Percentiles rank a stretch among this genome's conserved stretches.
Evolutionary conservation across 2,888 invertebrate species (phyloP).

Genomic region (Eudemis profundana): DNA sequence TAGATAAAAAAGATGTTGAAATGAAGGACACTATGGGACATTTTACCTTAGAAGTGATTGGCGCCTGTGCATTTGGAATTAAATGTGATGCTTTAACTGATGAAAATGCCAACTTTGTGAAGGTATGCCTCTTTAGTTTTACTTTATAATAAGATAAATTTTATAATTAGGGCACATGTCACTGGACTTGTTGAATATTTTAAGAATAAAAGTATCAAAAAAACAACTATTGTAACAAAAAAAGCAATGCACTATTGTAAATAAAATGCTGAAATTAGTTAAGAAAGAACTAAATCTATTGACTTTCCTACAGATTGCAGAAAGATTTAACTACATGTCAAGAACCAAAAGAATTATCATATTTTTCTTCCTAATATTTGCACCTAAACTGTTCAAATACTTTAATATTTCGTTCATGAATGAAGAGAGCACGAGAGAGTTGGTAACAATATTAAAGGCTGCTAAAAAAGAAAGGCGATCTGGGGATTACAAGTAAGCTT

Average conservation of each 20-base stretch:
- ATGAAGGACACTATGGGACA: slow-evolving; percentile 84
- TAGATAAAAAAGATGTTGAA: slow-evolving; percentile 78
- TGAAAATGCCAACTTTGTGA: slow-evolving; percentile 79
- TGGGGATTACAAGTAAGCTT: slow-evolving; percentile 64
- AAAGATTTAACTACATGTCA: slow-evolving; percentile 72
- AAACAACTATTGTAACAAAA: not conserved
- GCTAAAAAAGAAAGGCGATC: slow-evolving; percentile 70
- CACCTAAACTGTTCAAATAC: slow-evolving; percentile 64
- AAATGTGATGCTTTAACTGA: slow-evolving; percentile 80
- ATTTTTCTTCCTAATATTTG: slow-evolving; percentile 66
- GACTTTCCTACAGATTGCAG: slow-evolving; percentile 68
- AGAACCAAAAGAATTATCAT: slow-evolving; percentile 63
- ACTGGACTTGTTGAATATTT: too few species aligned
- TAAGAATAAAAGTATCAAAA: too few species aligned
- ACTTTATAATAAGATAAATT: too few species aligned
- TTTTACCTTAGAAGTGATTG: slow-evolving; percentile 84
- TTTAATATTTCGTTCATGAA: slow-evolving; percentile 73
- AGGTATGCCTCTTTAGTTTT: slow-evolving; percentile 58
- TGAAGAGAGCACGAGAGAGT: slow-evolving; percentile 62
- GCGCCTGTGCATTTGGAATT: slow-evolving; percentile 85
- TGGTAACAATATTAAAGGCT: slow-evolving; percentile 69
- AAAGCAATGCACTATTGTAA: too few species aligned
- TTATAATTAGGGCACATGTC: too few species aligned
- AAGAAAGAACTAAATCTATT: not conserved
- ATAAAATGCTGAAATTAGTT: too few species aligned